These are phyloP conservation scores for Andricus grossulariae DNA, from an alignment of 1,140 invertebrate genomes.

Conservation along the genomic window DNA sequence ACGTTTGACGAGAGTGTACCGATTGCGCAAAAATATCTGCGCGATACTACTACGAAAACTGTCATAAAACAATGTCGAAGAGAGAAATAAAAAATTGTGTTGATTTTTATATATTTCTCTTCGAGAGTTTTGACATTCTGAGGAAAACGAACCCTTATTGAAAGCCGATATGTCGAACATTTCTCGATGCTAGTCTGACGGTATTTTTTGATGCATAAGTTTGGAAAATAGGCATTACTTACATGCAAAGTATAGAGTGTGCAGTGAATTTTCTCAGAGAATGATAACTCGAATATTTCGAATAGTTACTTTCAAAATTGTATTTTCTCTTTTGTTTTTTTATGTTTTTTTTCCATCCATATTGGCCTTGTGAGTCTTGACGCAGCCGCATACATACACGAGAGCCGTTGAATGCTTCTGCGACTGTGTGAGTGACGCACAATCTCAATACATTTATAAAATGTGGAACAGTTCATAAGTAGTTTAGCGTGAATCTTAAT, in stretches of 20 bases:
- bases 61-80: not conserved
- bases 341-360: too few species aligned
- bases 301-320: slow-evolving; percentile 28
- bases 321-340: slow-evolving; percentile 35
- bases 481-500: not conserved
- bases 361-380: too few species aligned
- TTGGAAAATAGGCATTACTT: slow-evolving; percentile 89
- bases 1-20: slow-evolving; percentile 13
- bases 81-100: not conserved
- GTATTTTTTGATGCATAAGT: slow-evolving; percentile 57
- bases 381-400: too few species aligned
- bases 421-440: too few species aligned
- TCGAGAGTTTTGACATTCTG: not conserved
- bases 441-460: too few species aligned
- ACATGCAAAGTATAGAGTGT: slow-evolving; percentile 93
- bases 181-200: slow-evolving; percentile 62
- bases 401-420: slow-evolving; percentile 32
- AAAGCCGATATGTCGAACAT: slow-evolving; percentile 39
- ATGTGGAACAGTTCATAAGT: too few species aligned
- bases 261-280: slow-evolving; percentile 62
- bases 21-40: not conserved
- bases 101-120: not conserved
- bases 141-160: not conserved
- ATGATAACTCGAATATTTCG: slow-evolving; percentile 15
- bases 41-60: slow-evolving; percentile 63